Evolutionary conservation across 2,888 invertebrate species (phyloP).

Genomic region (Falcaria lacertinaria): DNA sequence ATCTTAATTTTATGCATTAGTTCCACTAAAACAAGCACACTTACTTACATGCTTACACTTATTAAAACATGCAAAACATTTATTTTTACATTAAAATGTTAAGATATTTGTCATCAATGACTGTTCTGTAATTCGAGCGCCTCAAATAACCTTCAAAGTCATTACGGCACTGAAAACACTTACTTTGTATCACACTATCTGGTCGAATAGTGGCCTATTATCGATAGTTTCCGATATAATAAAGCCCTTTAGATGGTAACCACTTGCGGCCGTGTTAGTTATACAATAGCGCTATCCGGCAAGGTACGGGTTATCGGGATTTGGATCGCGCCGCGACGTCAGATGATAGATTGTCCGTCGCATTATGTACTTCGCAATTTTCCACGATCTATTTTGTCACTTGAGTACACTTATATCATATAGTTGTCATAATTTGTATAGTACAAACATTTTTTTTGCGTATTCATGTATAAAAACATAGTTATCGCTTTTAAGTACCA

Average conservation of each 20-base stretch:
- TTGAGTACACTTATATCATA: background rate
- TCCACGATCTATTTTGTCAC: slow-evolving; percentile 1
- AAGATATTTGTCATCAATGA: too few species aligned
- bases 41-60: too few species aligned
- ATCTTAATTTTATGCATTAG: too few species aligned
- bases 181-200: background rate
- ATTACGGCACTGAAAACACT: background rate
- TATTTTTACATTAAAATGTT: too few species aligned
- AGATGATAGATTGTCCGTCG: slow-evolving; percentile 48
- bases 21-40: too few species aligned
- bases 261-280: slow-evolving; percentile 12
- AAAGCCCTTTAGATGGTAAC: slow-evolving; percentile 1
- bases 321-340: slow-evolving; percentile 39
- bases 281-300: slow-evolving; percentile 26
- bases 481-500: too few species aligned
- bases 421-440: background rate
- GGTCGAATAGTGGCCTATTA: background rate
- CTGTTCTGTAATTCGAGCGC: too few species aligned
- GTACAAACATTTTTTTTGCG: too few species aligned
- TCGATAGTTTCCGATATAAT: slow-evolving; percentile 1
- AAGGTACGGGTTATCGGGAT: slow-evolving; percentile 32
- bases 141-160: too few species aligned
- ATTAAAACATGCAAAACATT: too few species aligned
- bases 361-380: slow-evolving; percentile 11
- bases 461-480: too few species aligned